Conservation (phyloP, 1,140 invertebrate genomes). For the Zophobas morio region DNA sequence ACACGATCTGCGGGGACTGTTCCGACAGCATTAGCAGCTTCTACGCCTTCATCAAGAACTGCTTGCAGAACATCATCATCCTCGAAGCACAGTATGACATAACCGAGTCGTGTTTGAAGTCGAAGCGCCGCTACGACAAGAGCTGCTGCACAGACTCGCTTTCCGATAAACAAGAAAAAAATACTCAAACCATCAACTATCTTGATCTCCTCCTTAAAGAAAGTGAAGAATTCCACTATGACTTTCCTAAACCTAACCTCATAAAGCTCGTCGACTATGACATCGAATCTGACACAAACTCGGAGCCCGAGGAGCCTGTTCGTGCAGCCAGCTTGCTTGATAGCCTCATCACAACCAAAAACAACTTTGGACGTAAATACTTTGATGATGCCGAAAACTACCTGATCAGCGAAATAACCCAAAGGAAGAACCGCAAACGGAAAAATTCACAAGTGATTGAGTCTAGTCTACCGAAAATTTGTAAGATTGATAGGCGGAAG, state of each 20-base stretch:
- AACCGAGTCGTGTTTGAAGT: constrained; percentile 61
- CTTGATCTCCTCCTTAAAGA: constrained; percentile 54
- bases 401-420: constrained; percentile 61
- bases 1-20: constrained; percentile 64
- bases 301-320: constrained; percentile 45
- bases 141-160: constrained; percentile 51
- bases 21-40: constrained; percentile 62
- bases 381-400: constrained; percentile 60
- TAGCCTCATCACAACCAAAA: constrained; percentile 19
- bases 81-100: constrained; percentile 64
- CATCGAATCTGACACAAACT: constrained; percentile 52
- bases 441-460: constrained; percentile 58
- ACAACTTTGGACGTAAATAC: constrained; percentile 49
- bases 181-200: constrained; percentile 60
- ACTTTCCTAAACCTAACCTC: constrained; percentile 46
- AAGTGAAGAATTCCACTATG: constrained; percentile 46
- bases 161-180: constrained; percentile 50
- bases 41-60: constrained; percentile 64
- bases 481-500: constrained; percentile 60
- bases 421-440: constrained; percentile 62
- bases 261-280: constrained; percentile 60
- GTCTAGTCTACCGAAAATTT: constrained; percentile 56
- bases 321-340: constrained; percentile 31
- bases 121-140: constrained; percentile 62
- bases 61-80: constrained; percentile 65